Base-by-base conservation (phyloP, 2,113 vertebrate species). In the Anoura caudifer region DNA sequence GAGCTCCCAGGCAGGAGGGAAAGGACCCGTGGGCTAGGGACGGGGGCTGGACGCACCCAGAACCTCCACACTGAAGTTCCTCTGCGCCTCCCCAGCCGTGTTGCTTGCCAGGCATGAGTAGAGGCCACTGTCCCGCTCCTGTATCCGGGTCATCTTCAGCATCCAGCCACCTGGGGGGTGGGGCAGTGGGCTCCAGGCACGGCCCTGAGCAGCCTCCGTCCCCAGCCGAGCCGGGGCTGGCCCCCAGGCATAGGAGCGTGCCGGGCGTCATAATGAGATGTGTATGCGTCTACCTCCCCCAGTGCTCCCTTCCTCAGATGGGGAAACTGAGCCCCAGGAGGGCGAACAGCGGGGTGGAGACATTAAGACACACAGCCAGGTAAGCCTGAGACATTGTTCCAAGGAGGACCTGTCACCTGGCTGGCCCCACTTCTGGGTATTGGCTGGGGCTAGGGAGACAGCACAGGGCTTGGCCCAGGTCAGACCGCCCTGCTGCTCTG, bases 31-130 rank as follows among this genome's bases (percentile, higher is more conserved):
- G 19, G 65, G 43, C 26, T 2, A 0, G 0, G 38, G 11, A 28
- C 50, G 3, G 0, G 9, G 50, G 69, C 19, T 11, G 33, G 41
- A 79, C 98, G 31, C 97, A 99, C 98, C 98, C 19, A 98, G 95
- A 14, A 99, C 95, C 2, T 98, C 97, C 83, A 99, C 97, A 0
- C 95, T 83, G 97, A 99, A 99, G 94, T 98, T 95, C 92, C 95
- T 98, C 90, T 80, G 97, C 3, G 19, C 98, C 93, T 98, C 98
- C 15, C 98, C 98, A 20, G 98, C 98, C 5, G 43, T 0, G 0
- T 98, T 99, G 92, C 97, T 98, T 5, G 98, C 98, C 92, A 98
- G 87, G 92, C 98, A 99, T 0, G 98, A 96, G 47, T 98, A 99
- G 85, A 94, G 97, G 22, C 98, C 98, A 13, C 96, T 90, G 36